Percentiles rank a stretch among this genome's conserved stretches.
phyloP scores from a whole-genome alignment of 2,888 invertebrate genomes.

The Anticlea derivata region DNA sequence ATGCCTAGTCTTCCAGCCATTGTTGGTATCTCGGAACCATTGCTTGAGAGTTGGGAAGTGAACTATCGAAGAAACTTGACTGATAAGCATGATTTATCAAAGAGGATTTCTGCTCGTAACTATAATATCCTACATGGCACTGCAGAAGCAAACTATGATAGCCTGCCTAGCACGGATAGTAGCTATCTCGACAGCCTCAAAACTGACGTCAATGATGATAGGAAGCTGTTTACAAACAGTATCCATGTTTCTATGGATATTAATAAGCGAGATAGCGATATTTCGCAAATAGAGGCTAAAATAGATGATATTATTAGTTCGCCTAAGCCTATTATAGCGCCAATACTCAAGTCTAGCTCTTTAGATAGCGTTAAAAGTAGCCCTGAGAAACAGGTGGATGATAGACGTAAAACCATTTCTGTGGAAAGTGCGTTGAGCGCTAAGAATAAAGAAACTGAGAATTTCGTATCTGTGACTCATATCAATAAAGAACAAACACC shows the following conservation, averaged over 20 bases:
- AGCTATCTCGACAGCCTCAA: slow-evolving; percentile 78
- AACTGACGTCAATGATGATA: slow-evolving; percentile 66
- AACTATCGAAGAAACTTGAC: slow-evolving; percentile 76
- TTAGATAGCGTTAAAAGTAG: slow-evolving; percentile 85
- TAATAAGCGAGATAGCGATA: slow-evolving; percentile 76
- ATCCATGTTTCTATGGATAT: slow-evolving; percentile 67
- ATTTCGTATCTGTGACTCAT: slow-evolving; percentile 83
- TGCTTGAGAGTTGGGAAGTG: slow-evolving; percentile 80
- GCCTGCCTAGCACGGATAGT: slow-evolving; percentile 76
- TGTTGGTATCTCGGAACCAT: slow-evolving; percentile 78
- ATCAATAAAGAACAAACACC: slow-evolving; percentile 77
- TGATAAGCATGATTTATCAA: slow-evolving; percentile 68
- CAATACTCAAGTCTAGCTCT: slow-evolving; percentile 81
- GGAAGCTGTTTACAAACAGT: slow-evolving; percentile 70
- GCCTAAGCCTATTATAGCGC: slow-evolving; percentile 76
- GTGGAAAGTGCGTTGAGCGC: slow-evolving; percentile 73
- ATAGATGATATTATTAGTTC: slow-evolving; percentile 82
- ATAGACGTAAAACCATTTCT: slow-evolving; percentile 77
- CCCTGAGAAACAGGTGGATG: slow-evolving; percentile 74
- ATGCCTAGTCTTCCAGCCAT: slow-evolving; percentile 81
- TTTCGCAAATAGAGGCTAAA: slow-evolving; percentile 82
- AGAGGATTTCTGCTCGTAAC: slow-evolving; percentile 72
- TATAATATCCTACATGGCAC: slow-evolving; percentile 62
- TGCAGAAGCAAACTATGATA: slow-evolving; percentile 71
- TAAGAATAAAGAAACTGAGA: slow-evolving; percentile 58